Percentiles rank a stretch among this genome's conserved stretches.
Conservation (phyloP, 2,888 invertebrate species). For the Drosophila tripunctata region DNA sequence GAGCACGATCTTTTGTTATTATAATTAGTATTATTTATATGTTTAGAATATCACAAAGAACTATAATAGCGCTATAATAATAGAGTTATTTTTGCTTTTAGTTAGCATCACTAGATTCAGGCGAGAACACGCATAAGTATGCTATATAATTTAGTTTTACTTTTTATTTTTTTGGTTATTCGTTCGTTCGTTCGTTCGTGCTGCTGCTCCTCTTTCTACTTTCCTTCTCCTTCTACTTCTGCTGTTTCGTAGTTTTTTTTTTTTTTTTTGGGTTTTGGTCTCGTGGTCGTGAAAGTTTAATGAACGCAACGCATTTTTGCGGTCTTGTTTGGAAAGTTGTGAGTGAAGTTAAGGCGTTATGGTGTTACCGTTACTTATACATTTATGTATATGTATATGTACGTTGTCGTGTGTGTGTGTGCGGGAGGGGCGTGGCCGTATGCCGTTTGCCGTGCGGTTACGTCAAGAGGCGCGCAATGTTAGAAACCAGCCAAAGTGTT, state of each 20-base stretch:
- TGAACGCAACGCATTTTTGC: constrained; percentile 68
- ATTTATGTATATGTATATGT: constrained; percentile 25
- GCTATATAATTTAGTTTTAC: constrained; percentile 32
- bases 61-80: constrained; percentile 32
- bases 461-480: constrained; percentile 66
- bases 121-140: constrained; percentile 42
- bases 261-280: constrained; percentile 47
- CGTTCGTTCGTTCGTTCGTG: neutral
- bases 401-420: constrained; percentile 3
- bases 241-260: constrained; percentile 9
- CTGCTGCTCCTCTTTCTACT: neutral
- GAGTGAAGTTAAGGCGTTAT: constrained; percentile 73
- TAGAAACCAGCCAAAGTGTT: constrained; percentile 65
- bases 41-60: constrained; percentile 57
- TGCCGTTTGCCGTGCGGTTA: constrained; percentile 44
- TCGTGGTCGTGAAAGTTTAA: constrained; percentile 64
- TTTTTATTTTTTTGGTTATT: constrained; percentile 19
- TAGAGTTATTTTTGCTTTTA: constrained; percentile 7
- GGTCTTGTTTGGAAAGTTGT: constrained; percentile 60
- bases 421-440: constrained; percentile 22
- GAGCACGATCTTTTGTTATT: constrained; percentile 35
- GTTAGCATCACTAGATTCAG: constrained; percentile 27
- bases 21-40: constrained; percentile 16
- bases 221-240: neutral
- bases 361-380: constrained; percentile 60